Evolutionary conservation across 2,888 invertebrate species (phyloP), one percentile per base, ranked within the genome.

Genomic region (Campoplex capitator): DNA sequence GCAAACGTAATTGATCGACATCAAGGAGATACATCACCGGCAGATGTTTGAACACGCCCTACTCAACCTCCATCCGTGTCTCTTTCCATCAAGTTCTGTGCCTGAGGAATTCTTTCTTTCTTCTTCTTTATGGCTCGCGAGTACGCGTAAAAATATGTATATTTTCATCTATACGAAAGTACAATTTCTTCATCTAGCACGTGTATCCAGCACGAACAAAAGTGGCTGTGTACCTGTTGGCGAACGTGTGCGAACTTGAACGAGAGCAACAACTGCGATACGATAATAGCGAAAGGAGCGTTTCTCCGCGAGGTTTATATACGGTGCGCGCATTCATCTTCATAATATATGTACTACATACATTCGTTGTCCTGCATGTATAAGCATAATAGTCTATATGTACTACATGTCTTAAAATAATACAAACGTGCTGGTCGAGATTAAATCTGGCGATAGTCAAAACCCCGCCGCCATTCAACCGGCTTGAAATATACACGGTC

Each of bases 21-120:
- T 89, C 88, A 92, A 90, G 90, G 92, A 65, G 91, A 90, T 91
- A 91, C 92, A 92, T 92, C 91, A 91, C 90, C 76, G 90, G 91
- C 92, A 92, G 92, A 92, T 92, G 92, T 92, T 92, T 89, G 90
- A 91, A 91, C 90, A 91, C 91, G 90, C 91, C 92, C 92, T 91
- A 23, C 23, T 23, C 91, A 73, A 87, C 92, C 88, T 92, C 90
- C 92, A 91, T 92, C 92, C 90, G 91, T 92, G 90, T 92, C 91
- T 90, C 91, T 92, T 23, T 23, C 23, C 91, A 91, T 88, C 89
- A 91, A 89, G 67, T 85, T 83, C 70, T 82, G 71, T 54, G 16
- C 38, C 62, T 38, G 38, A 67, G 67, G 23, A 54, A 42, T 45
- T 54, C 51, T 74, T n/a, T 78, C 56, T 38, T 35, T 70, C 58